These are phyloP conservation scores for Hozukius guyotensis DNA, from an alignment of 2,797 vertebrate species.

Conservation along the genomic window DNA sequence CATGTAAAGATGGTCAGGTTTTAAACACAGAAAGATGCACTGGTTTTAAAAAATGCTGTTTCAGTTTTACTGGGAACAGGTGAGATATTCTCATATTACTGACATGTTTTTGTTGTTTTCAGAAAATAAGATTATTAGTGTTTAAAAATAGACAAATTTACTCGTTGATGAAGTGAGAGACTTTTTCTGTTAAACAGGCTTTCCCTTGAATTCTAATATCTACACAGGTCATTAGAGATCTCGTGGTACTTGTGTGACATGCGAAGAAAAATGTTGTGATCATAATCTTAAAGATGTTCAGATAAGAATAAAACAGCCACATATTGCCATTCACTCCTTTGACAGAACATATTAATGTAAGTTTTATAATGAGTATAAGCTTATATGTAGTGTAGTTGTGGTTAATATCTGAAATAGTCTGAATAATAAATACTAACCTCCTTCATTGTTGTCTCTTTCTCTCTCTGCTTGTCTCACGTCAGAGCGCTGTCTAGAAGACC, in stretches of 20 bases:
- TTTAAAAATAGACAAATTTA: background rate
- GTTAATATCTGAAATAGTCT: background rate
- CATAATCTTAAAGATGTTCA: background rate
- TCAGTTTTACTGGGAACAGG: background rate
- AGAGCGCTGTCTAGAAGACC: constrained; percentile 97
- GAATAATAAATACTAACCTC: background rate
- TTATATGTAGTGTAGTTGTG: background rate
- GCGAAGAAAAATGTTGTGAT: background rate
- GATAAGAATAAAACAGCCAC: background rate
- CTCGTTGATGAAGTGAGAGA: background rate
- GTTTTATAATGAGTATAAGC: background rate
- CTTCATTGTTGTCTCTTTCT: background rate
- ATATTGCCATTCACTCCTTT: background rate
- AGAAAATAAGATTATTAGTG: background rate
- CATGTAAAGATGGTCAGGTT: background rate
- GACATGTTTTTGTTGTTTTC: background rate
- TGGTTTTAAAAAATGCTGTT: background rate
- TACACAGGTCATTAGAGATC: background rate
- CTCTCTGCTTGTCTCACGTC: constrained; percentile 34
- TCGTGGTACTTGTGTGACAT: background rate
- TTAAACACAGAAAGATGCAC: background rate
- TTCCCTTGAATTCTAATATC: background rate
- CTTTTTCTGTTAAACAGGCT: background rate
- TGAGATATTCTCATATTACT: background rate
- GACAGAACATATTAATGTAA: background rate